Base-by-base conservation (phyloP, 2,888 invertebrate species). In the Microplitis deprimator region DNA sequence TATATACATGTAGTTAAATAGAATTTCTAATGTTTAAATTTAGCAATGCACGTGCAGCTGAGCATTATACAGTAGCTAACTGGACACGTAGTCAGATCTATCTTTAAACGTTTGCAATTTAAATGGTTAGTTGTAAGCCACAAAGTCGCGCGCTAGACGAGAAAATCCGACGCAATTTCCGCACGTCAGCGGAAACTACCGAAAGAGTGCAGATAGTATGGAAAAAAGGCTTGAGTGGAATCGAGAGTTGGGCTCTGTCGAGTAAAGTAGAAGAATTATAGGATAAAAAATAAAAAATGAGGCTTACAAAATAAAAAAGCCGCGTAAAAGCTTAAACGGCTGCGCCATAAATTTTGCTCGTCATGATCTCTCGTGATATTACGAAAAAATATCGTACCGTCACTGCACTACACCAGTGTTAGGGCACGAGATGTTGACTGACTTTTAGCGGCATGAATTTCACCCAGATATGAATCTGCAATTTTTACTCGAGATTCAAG, bases 101-200 rank as follows among this genome's bases (percentile, higher is more conserved):
- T 71, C 71, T 71, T 71, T 71, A 71, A 62, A 60, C 62, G 39
- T 71, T 61, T 39, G 39, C 38, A 71, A 71, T 61, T 62, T 59
- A 62, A 71, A 71, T 39, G 38, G 61, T 16, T n/a, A 61, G 29
- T 39, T 71, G 38, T 65, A 29, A 65, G 65, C 65, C 60, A 69
- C 59, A 39, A 71, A 38, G 38, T 38, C 39, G 71, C 62, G 61
- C n/a, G 59, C 61, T 61, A 71, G 61, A 61, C 71, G 38, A 61
- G 62, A 71, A 71, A 71, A 71, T 71, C 62, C 71, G 17, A 6
- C 61, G n/a, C 61, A 39, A 71, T 71, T 71, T 71, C 62, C n/a
- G 61, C 39, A 16, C 39, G 39, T 39, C 39, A 62, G 61, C 71
- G 38, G 38, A 71, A 62, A 29, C 61, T 17, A 29, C 16, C 6